These are phyloP conservation scores for Sebastes minor DNA, from an alignment of 2,797 vertebrate genomes.

Conservation along the genomic window DNA sequence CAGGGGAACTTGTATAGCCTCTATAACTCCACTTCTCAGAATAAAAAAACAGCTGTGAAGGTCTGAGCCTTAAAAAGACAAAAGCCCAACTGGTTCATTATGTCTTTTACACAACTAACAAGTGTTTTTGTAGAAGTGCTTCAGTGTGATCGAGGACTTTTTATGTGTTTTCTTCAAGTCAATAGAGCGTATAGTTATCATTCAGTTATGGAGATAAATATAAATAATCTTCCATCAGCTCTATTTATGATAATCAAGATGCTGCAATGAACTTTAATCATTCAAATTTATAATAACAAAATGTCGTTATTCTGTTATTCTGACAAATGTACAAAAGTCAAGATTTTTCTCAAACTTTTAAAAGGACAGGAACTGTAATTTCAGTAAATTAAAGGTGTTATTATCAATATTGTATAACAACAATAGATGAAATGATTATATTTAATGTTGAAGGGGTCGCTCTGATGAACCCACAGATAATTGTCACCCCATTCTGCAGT, in stretches of 20 bases:
- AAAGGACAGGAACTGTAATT: not conserved
- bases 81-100: not conserved
- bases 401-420: not conserved
- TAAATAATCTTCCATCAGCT: not conserved
- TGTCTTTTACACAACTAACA: constrained; percentile 5
- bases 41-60: not conserved
- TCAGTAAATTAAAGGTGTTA: not conserved
- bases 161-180: not conserved
- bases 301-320: not conserved
- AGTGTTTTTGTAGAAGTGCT: not conserved
- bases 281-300: not conserved
- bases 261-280: not conserved
- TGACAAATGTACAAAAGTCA: not conserved
- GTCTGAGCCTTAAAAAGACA: constrained; percentile 5
- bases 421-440: not conserved
- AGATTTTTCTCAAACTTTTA: not conserved
- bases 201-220: not conserved
- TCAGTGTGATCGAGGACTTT: not conserved
- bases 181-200: not conserved
- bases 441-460: not conserved
- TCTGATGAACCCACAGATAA: not conserved
- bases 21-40: constrained; percentile 25
- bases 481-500: not conserved
- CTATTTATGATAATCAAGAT: not conserved
- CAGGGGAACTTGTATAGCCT: constrained; percentile 27